Conservation (phyloP, 2,113 vertebrate genomes). For the Sphyrna mokarran region DNA sequence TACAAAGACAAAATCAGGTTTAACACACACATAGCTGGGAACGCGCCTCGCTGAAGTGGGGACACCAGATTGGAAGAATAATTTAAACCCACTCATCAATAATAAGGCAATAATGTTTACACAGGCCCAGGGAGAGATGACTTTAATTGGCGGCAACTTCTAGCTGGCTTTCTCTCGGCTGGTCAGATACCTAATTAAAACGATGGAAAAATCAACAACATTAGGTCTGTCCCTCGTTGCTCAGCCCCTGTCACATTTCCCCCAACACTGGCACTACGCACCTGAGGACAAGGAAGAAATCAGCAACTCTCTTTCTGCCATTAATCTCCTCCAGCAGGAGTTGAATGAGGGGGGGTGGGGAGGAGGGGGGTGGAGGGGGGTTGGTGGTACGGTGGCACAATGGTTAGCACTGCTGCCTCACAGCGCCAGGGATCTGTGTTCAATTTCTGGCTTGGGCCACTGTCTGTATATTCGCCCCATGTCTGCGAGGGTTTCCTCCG, state of each 20-base stretch:
- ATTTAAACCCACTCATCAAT: neutral
- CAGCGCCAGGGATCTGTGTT: too few relatives aligned
- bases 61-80: slow-evolving; percentile 23
- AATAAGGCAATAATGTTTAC: neutral
- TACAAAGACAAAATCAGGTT: neutral
- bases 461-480: too few relatives aligned
- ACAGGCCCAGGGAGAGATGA: neutral
- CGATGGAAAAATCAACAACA: neutral
- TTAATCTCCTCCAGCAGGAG: too few relatives aligned
- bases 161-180: neutral
- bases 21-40: neutral
- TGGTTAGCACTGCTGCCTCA: too few relatives aligned
- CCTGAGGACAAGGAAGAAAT: neutral
- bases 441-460: too few relatives aligned
- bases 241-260: neutral
- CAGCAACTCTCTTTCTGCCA: neutral
- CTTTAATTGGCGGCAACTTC: neutral
- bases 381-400: too few relatives aligned
- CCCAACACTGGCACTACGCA: neutral
- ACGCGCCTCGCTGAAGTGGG: neutral
- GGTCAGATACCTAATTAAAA: neutral
- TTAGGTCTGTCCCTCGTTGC: neutral
- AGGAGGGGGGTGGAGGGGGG: too few relatives aligned
- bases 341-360: too few relatives aligned
- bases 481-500: too few relatives aligned